Percentiles rank a stretch among this genome's conserved stretches.
phyloP scores from a whole-genome alignment of 2,113 vertebrate genomes.

The Urocitellus parryii region DNA sequence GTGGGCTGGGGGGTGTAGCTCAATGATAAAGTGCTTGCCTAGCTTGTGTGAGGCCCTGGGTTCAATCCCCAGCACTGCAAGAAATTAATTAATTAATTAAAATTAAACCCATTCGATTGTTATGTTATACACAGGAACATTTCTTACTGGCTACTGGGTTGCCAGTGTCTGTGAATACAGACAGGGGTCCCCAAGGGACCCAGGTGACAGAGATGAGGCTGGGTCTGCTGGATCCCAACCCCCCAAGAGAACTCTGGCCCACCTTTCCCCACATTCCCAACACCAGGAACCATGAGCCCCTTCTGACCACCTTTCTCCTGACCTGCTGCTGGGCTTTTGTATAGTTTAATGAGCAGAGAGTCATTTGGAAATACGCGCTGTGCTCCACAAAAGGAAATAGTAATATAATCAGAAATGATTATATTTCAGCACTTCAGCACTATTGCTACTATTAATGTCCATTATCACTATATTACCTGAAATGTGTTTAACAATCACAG shows the following conservation, averaged over 20 bases:
- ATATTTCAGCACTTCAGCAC: conserved; percentile 62
- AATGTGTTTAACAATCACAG: conserved; percentile 76
- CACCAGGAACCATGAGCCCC: neutral
- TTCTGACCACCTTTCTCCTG: neutral
- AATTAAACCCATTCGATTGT: neutral
- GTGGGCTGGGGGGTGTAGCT: neutral
- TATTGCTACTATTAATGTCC: conserved; percentile 79
- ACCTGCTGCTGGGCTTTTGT: conserved; percentile 61
- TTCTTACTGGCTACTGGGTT: neutral
- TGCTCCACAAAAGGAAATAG: conserved; percentile 75
- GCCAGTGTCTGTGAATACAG: neutral
- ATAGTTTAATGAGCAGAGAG: conserved; percentile 62
- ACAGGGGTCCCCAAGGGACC: neutral
- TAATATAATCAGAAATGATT: conserved; percentile 77
- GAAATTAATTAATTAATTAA: neutral
- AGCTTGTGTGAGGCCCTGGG: neutral
- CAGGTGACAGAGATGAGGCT: neutral
- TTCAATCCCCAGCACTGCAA: neutral
- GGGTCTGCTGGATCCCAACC: neutral
- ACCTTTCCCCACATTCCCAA: neutral
- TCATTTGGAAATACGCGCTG: conserved; percentile 59
- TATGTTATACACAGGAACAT: rapidly evolving
- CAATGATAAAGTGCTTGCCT: neutral
- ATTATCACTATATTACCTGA: conserved; percentile 76
- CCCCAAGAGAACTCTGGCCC: neutral